Evolutionary conservation across 2,113 vertebrate genomes (phyloP).

Genomic region (Cygnus buccinator): DNA sequence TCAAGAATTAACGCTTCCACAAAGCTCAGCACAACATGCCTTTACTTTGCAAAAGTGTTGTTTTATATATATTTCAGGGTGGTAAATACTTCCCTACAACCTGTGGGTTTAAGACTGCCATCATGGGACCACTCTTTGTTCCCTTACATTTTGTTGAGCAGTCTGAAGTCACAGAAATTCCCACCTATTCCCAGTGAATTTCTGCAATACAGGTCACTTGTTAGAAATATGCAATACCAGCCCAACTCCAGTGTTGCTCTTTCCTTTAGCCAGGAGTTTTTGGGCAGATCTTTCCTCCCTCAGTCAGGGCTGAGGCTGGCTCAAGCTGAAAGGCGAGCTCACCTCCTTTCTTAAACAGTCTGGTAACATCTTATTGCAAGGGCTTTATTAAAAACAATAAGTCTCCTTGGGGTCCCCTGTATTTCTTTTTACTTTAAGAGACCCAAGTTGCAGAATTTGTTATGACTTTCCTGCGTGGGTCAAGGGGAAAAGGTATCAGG

Average conservation of each 20-base stretch:
- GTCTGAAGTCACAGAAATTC: not conserved
- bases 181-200: not conserved
- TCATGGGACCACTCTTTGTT: not conserved
- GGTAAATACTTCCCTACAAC: too few species aligned
- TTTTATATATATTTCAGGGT: too few species aligned
- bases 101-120: not conserved
- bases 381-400: slow-evolving; percentile 5
- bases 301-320: not conserved
- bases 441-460: not conserved
- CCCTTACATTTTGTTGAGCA: not conserved
- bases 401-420: too few species aligned
- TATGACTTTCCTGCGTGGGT: not conserved
- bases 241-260: not conserved
- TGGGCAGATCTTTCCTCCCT: not conserved
- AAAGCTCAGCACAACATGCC: not conserved
- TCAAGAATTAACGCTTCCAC: not conserved
- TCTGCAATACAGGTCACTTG: not conserved
- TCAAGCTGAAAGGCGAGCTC: not conserved
- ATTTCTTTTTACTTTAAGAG: not conserved
- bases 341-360: not conserved
- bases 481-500: not conserved
- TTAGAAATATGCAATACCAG: not conserved
- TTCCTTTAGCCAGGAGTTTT: not conserved
- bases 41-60: not conserved
- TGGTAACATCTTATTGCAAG: not conserved